Evolutionary conservation across 2,113 vertebrate genomes (phyloP).

Genomic region (Mola mola): DNA sequence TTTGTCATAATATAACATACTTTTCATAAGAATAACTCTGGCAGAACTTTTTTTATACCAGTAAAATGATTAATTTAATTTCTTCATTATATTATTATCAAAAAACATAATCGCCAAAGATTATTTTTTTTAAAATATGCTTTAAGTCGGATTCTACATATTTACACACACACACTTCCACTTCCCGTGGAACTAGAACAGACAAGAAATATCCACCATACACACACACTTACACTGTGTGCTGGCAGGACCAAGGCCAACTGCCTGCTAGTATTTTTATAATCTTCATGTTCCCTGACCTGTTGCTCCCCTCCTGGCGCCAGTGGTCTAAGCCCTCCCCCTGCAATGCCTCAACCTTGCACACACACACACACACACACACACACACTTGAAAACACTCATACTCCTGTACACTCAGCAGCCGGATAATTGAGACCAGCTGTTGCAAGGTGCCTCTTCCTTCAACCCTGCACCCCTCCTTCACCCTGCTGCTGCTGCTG

Average conservation of each 20-base stretch:
- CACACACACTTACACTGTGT: constrained; percentile 56
- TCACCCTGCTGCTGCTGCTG: constrained; percentile 67
- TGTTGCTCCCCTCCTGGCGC: constrained; percentile 85
- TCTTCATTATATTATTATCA: background rate
- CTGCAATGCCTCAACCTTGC: constrained; percentile 48
- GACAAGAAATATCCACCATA: constrained; percentile 42
- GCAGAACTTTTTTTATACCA: no score
- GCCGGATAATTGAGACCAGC: constrained; percentile 85
- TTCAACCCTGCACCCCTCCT: constrained; percentile 61
- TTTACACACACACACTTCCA: constrained; percentile 26
- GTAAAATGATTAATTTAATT: background rate
- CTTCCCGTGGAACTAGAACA: constrained; percentile 69
- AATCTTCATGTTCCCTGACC: constrained; percentile 86
- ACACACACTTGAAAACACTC: constrained; percentile 43
- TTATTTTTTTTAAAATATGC: no score
- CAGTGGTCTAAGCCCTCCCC: constrained; percentile 80
- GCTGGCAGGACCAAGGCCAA: constrained; percentile 76
- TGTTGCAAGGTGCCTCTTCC: constrained; percentile 86
- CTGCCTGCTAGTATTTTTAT: constrained; percentile 86
- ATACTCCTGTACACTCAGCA: constrained; percentile 65
- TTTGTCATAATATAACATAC: background rate
- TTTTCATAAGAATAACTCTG: background rate
- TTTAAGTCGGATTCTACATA: no score
- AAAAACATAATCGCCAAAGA: no score
- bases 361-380: constrained; percentile 45